Conservation (phyloP, 2,888 invertebrate species). For the Margaritifera margaritifera region DNA sequence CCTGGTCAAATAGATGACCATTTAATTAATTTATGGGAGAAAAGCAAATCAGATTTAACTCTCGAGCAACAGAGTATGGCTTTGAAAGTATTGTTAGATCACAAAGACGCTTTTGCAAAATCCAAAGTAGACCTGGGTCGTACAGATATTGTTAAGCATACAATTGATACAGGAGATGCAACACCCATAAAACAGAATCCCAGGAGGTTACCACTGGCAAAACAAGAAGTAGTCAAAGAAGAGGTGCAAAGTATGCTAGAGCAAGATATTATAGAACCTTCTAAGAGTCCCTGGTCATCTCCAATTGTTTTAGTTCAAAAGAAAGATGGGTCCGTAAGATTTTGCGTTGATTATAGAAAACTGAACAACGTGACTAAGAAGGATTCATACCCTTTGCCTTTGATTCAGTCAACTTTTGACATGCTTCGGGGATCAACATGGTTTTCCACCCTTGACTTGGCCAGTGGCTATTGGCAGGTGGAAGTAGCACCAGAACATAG, state of each 20-base stretch:
- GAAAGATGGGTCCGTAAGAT: slow-evolving; percentile 51
- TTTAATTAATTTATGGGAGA: too few relatives aligned
- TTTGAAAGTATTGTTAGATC: too few relatives aligned
- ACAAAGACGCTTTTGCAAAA: too few relatives aligned
- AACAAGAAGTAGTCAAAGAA: slow-evolving; percentile 1
- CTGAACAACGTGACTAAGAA: slow-evolving; percentile 37
- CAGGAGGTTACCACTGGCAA: slow-evolving; percentile 8
- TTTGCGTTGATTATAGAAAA: too few relatives aligned
- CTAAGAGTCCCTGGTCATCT: slow-evolving; percentile 63
- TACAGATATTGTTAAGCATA: too few relatives aligned
- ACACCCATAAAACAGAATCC: slow-evolving; percentile 12
- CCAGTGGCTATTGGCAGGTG: too few relatives aligned
- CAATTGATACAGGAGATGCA: too few relatives aligned
- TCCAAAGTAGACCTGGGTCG: too few relatives aligned
- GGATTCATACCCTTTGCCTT: slow-evolving; percentile 21
- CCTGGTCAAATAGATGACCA: too few relatives aligned
- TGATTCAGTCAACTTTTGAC: slow-evolving; percentile 16
- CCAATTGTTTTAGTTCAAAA: slow-evolving; percentile 69
- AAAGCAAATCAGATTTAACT: too few relatives aligned
- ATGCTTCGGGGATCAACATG: slow-evolving; percentile 10
- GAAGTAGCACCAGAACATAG: too few relatives aligned
- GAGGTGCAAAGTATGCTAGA: slow-evolving; percentile 15
- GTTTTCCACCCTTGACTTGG: slow-evolving; percentile 18
- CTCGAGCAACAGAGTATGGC: too few relatives aligned
- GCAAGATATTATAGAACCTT: slow-evolving; percentile 32